These are phyloP conservation scores for Drosophila paramelanica DNA, from an alignment of 2,888 invertebrate species.

Conservation along the genomic window DNA sequence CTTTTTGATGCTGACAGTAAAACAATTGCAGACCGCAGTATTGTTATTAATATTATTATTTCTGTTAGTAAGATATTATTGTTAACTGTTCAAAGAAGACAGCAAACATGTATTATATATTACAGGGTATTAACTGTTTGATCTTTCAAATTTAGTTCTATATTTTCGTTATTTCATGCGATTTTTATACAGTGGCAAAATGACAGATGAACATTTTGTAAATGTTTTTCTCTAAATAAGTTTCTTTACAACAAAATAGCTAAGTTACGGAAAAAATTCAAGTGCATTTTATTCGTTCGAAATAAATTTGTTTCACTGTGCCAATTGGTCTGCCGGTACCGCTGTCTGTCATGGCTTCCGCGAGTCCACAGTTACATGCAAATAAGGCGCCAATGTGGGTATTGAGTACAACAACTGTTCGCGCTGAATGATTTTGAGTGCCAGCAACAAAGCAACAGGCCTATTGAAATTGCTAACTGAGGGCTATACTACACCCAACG, in stretches of 20 bases:
- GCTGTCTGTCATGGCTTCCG: conserved; percentile 24
- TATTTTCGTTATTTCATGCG: background rate
- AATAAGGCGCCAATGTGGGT: conserved; percentile 41
- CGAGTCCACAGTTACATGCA: conserved; percentile 59
- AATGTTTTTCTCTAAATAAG: background rate
- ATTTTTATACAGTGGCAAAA: conserved; percentile 25
- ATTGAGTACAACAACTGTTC: conserved; percentile 17
- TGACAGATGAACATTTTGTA: background rate
- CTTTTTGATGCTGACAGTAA: background rate
- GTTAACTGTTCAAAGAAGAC: too few relatives aligned
- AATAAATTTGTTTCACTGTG: conserved; percentile 19
- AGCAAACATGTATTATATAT: too few relatives aligned
- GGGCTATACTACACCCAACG: conserved; percentile 29
- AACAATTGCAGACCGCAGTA: background rate
- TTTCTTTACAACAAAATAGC: too few relatives aligned
- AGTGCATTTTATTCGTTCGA: background rate
- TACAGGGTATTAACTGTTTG: conserved; percentile 7
- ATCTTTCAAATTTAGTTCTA: background rate
- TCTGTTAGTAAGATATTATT: too few relatives aligned
- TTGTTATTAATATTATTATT: background rate
- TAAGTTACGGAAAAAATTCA: background rate
- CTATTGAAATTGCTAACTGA: conserved; percentile 37
- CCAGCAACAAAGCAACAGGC: conserved; percentile 33
- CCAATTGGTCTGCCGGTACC: conserved; percentile 13
- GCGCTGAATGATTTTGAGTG: conserved; percentile 28